Percentiles rank a stretch among this genome's conserved stretches.
Conservation (phyloP, 2,113 vertebrate species). For the Zeus faber region DNA sequence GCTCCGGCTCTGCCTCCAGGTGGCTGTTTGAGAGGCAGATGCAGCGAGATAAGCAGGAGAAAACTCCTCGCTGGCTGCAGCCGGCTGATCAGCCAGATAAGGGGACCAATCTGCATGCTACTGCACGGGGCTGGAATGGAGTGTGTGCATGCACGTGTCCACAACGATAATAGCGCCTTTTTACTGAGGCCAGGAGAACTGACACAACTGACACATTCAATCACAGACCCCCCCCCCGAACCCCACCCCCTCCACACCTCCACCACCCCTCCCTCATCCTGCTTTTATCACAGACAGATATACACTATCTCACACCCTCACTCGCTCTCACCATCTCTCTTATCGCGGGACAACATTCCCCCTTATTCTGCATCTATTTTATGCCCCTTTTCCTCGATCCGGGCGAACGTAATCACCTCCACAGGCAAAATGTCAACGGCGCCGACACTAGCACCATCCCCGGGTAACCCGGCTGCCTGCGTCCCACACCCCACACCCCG, state of each 20-base stretch:
- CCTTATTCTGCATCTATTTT: slow-evolving; percentile 13
- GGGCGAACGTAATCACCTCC: slow-evolving; percentile 4
- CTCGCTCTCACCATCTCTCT: slow-evolving; percentile 27
- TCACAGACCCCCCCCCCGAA: slow-evolving; percentile 44
- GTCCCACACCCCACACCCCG: no score
- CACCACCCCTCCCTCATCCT: no score
- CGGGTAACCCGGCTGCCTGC: not conserved
- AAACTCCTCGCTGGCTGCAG: slow-evolving; percentile 27
- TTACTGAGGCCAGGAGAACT: slow-evolving; percentile 46
- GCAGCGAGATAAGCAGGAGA: slow-evolving; percentile 4
- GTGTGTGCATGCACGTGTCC: slow-evolving; percentile 20
- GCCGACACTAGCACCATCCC: not conserved
- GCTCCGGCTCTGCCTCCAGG: slow-evolving; percentile 4
- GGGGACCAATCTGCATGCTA: slow-evolving; percentile 17
- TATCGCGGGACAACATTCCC: slow-evolving; percentile 38
- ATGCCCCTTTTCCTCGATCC: not conserved
- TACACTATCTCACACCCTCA: slow-evolving; percentile 28
- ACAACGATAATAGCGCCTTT: slow-evolving; percentile 43
- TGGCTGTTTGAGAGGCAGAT: slow-evolving; percentile 2
- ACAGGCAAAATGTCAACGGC: not conserved
- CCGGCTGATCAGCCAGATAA: slow-evolving; percentile 25
- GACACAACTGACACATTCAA: slow-evolving; percentile 28
- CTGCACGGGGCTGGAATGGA: slow-evolving; percentile 6
- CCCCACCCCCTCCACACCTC: no score
- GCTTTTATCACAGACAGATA: slow-evolving; percentile 42